Conservation (phyloP, 2,113 vertebrate species). For the Phalacrocorax brasilianus region DNA sequence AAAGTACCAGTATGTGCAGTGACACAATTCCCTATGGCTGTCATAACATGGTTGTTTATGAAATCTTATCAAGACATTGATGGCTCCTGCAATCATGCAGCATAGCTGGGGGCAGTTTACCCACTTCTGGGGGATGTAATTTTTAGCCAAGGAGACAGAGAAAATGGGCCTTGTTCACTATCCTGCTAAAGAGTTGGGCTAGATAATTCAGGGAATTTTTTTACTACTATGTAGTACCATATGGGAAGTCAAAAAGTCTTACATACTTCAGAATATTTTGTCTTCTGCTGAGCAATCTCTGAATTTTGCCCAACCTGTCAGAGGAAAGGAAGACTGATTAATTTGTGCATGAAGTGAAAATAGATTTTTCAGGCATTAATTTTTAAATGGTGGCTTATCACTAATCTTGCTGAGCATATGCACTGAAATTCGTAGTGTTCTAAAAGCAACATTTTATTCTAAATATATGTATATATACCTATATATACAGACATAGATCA, state of each 20-base stretch:
- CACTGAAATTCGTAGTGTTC: background rate
- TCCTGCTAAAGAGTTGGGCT: background rate
- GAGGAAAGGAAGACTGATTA: background rate
- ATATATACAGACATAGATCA: background rate
- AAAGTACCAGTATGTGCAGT: background rate
- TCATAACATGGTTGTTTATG: background rate
- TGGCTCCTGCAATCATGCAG: background rate
- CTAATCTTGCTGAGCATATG: background rate
- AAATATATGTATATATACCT: background rate
- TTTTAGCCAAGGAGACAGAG: background rate
- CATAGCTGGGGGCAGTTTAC: background rate
- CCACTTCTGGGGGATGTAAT: background rate
- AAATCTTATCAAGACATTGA: background rate
- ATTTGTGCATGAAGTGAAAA: background rate
- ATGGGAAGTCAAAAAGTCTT: background rate
- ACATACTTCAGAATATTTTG: background rate
- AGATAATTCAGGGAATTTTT: background rate
- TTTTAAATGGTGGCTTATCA: background rate
- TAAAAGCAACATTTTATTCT: background rate
- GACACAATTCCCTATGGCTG: background rate
- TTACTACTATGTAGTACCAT: background rate
- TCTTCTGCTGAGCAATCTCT: background rate
- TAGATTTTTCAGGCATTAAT: background rate
- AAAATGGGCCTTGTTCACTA: background rate
- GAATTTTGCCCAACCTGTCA: background rate